A percentile compares a stretch with the other conserved stretches of the same genome.
phyloP scores from a whole-genome alignment of 2,113 vertebrate species.

The Perca fluviatilis region DNA sequence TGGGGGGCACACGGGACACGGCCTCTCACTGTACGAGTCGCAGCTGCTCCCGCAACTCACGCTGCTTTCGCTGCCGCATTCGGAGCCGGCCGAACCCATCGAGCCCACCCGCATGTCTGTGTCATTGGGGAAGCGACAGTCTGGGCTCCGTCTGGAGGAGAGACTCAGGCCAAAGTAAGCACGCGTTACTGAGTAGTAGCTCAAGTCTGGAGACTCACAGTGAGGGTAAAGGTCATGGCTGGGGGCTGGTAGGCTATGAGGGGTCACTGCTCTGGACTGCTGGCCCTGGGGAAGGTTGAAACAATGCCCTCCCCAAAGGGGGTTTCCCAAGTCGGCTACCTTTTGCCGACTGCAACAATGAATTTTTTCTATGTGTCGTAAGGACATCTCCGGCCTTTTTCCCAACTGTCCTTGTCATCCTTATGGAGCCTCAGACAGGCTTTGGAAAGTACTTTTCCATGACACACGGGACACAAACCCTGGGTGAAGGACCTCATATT shows the following conservation, averaged over 20 bases:
- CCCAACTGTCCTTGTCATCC: too few relatives aligned
- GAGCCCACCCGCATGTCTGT: slow-evolving; percentile 90
- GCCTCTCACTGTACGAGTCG: slow-evolving; percentile 90
- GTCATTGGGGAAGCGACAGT: slow-evolving; percentile 90
- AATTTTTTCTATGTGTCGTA: too few relatives aligned
- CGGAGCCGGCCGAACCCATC: slow-evolving; percentile 91
- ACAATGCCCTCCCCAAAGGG: too few relatives aligned
- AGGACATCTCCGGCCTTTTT: too few relatives aligned
- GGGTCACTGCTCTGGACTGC: slow-evolving; percentile 83
- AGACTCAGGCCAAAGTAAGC: slow-evolving; percentile 90
- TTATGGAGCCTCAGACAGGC: too few relatives aligned
- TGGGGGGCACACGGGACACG: slow-evolving; percentile 88
- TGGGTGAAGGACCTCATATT: too few relatives aligned
- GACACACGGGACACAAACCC: too few relatives aligned
- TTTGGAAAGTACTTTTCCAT: too few relatives aligned
- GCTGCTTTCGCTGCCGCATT: slow-evolving; percentile 96
- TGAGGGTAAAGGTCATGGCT: slow-evolving; percentile 93
- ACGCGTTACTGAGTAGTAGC: slow-evolving; percentile 93
- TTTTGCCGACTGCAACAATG: too few relatives aligned
- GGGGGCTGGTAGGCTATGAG: slow-evolving; percentile 84
- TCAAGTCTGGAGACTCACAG: slow-evolving; percentile 94
- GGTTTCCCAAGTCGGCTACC: too few relatives aligned
- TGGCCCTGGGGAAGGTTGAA: slow-evolving; percentile 90
- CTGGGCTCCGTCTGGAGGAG: slow-evolving; percentile 89
- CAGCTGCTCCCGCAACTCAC: slow-evolving; percentile 91